Evolutionary conservation across 2,797 vertebrate genomes (phyloP).

Genomic region (Tragopan temminckii): DNA sequence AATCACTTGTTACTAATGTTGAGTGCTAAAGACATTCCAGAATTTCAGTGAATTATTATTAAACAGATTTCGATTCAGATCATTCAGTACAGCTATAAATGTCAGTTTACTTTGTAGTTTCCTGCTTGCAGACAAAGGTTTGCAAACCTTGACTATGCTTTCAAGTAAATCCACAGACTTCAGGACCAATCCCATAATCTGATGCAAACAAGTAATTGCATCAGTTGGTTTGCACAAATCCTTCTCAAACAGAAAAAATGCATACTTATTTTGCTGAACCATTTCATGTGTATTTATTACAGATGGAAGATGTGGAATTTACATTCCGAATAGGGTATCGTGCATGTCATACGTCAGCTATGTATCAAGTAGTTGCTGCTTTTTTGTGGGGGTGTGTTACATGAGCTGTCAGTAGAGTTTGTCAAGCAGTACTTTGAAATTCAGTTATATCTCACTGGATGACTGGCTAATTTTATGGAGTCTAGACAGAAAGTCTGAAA

Average conservation of each 20-base stretch:
- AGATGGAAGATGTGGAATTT: not conserved
- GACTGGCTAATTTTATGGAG: slow-evolving; percentile 53
- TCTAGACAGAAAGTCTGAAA: slow-evolving; percentile 57
- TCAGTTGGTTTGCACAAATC: slow-evolving; percentile 17
- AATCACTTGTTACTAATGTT: slow-evolving; percentile 74
- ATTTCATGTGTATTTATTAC: not conserved
- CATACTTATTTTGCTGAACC: not conserved
- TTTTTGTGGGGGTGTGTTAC: not conserved
- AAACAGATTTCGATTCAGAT: slow-evolving; percentile 34
- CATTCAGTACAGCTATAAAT: not conserved
- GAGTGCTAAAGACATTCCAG: slow-evolving; percentile 61
- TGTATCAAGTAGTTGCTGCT: not conserved
- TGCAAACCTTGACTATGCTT: slow-evolving; percentile 17
- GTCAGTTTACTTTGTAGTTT: not conserved
- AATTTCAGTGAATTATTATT: slow-evolving; percentile 67
- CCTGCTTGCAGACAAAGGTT: not conserved
- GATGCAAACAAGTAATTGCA: not conserved
- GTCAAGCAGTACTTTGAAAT: slow-evolving; percentile 49
- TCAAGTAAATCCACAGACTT: slow-evolving; percentile 33
- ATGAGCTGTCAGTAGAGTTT: not conserved
- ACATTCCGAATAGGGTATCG: not conserved
- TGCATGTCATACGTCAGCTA: not conserved
- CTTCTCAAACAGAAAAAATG: not conserved
- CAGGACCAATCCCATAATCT: slow-evolving; percentile 14
- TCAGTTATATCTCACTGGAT: slow-evolving; percentile 12